A percentile compares a stretch with the other conserved stretches of the same genome.
Evolutionary conservation across 2,797 vertebrate genomes (phyloP).

Genomic region (Rhinichthys osculus): DNA sequence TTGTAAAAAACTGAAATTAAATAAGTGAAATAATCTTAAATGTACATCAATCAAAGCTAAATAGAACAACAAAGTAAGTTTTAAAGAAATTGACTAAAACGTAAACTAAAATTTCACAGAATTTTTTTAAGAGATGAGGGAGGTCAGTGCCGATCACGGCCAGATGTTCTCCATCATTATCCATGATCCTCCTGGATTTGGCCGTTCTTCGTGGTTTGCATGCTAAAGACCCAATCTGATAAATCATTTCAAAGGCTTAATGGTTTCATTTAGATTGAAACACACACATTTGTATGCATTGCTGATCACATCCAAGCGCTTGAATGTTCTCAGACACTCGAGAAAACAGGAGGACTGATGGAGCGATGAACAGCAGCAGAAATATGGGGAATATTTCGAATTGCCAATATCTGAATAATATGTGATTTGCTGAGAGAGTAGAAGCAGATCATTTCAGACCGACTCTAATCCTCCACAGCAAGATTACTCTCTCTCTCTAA

Average conservation of each 20-base stretch:
- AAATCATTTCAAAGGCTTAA: neutral
- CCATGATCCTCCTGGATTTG: neutral
- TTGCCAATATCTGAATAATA: constrained; percentile 10
- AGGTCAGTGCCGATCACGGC: neutral
- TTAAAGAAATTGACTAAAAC: neutral
- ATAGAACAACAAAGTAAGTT: neutral
- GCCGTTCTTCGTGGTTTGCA: neutral
- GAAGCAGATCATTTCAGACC: constrained; percentile 37
- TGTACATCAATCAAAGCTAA: neutral
- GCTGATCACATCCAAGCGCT: neutral
- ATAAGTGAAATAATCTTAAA: neutral
- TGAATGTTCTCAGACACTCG: neutral
- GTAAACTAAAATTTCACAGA: neutral
- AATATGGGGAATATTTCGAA: too few species aligned
- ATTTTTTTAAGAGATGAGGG: neutral
- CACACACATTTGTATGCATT: neutral
- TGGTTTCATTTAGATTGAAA: neutral
- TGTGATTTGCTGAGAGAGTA: constrained; percentile 31
- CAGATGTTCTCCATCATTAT: constrained; percentile 8
- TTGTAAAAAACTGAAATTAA: neutral
- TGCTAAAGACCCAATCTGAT: neutral
- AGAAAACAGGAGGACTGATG: neutral
- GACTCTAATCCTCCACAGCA: constrained; percentile 43
- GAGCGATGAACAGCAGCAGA: neutral
- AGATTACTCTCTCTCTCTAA: constrained; percentile 39